Base-by-base conservation (phyloP, 2,888 invertebrate genomes). In the Eumacrocentrus americanus region DNA sequence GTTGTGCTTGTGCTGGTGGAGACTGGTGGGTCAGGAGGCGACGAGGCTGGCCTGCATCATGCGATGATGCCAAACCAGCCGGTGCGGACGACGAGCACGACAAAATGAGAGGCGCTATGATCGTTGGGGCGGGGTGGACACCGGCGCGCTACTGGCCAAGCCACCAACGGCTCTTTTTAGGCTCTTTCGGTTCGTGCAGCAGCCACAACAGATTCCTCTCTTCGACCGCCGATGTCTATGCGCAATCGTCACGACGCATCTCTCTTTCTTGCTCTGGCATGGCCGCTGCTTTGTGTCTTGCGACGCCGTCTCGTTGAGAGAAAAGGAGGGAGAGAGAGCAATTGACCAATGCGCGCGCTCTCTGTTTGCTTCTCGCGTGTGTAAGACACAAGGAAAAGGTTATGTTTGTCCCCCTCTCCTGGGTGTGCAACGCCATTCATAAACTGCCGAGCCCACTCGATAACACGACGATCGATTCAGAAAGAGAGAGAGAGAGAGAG, bases 351-450 rank as follows among this genome's bases (percentile, higher is more conserved):
- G 38, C 16, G 14, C 38, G 23, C 25, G 1, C 46, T 35, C 55
- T 16, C 14, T 42, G 23, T 11, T 35, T 38, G 12, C 7, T 34
- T 50, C 29, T 34, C 20, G 35, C 29, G 35, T 20, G 60, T 57
- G 58, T 29, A 60, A 51, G 55, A 61, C 54, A 58, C 58, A 61
- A 60, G 55, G 56, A 61, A 56, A 57, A 56, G 61, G 50, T 53
- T 61, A 62, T 68, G 66, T 67, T 69, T n/a, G n/a, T n/a, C 69
- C 64, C 47, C n/a, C 5, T 25, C 47, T 23, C 25, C n/a, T 22
- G 4, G 11, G n/a, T 4, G 66, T 64, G 66, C 68, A 68, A 67
- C 72, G 70, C 72, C 77, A 77, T 77, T 77, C 76, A 76, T 77
- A 74, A 75, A 71, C 20, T 25, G 23, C 44, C 44, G 37, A 52